Conservation (phyloP, 2,113 vertebrate genomes). For the Anolis sagrei region DNA sequence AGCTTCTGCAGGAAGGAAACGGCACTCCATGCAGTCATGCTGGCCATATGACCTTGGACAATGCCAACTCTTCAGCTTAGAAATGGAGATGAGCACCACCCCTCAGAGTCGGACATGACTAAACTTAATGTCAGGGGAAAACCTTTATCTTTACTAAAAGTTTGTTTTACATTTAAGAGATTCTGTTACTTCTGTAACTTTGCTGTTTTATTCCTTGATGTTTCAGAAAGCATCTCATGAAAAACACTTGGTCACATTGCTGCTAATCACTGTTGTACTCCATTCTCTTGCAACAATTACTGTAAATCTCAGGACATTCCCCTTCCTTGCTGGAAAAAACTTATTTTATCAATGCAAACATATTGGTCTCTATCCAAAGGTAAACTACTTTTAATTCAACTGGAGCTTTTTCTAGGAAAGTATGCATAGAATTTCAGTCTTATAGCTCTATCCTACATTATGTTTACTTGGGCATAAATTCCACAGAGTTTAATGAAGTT, state of each 20-base stretch:
- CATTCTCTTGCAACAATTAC: neutral
- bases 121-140: too few species aligned
- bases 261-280: neutral
- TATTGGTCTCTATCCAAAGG: neutral
- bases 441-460: neutral
- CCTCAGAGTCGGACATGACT: too few species aligned
- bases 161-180: too few species aligned
- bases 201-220: neutral
- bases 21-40: too few species aligned
- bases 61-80: too few species aligned
- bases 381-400: neutral
- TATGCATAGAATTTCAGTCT: neutral
- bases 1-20: too few species aligned
- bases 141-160: too few species aligned
- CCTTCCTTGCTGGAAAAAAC: neutral
- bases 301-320: neutral
- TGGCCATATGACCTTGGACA: too few species aligned
- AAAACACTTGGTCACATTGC: neutral
- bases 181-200: neutral
- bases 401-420: neutral
- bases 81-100: too few species aligned
- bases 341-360: constrained; percentile 12
- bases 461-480: neutral
- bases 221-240: neutral
- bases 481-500: neutral